Evolutionary conservation across 2,888 invertebrate species (phyloP), one percentile per base, ranked within the genome.

Genomic region (Amphiduros pacificus): DNA sequence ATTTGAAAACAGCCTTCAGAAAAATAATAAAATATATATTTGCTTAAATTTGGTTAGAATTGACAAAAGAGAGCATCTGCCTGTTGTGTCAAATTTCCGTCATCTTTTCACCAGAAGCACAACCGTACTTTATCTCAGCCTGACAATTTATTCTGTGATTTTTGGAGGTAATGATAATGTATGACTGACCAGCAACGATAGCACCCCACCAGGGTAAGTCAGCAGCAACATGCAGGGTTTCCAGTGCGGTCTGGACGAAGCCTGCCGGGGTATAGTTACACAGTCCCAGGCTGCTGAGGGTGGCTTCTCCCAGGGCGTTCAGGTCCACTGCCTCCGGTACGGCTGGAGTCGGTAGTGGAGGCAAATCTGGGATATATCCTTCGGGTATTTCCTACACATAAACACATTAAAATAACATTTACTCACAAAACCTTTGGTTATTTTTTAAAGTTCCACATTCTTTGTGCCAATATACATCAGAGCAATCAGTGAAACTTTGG

Each of bases 191-290:
- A 59, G 90, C 83, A 2, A 89, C 85, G 72, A 97, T 94, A 14
- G 92, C 85, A 40, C 87, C 89, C 94, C 96, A 98, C 98, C 98
- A 98, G 0, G 97, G 97, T 14, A 97, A 68, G 71, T 90, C 92
- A 14, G 87, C 82, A 0, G 86, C 83, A n/a, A 91, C 87, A 78
- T 98, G 97, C 41, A 95, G 72, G 74, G 85, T 90, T 82, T 98
- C 96, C 73, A 97, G 84, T 65, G 87, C 87, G 51, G 88, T 86
- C 80, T 96, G 92, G 17, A 94, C 86, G 4, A 93, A 79, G 0
- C 96, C 95, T 0, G 90, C 86, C 0, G 96, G 96, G 20, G 87
- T 85, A 88, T 89, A 91, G 28, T 91, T 89, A 1, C 91, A 93
- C 24, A 96, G 85, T 0, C 95, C 95, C 52, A 94, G 79, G 61